Conservation (phyloP, 2,113 vertebrate genomes). For the Hippopotamus amphibius region DNA sequence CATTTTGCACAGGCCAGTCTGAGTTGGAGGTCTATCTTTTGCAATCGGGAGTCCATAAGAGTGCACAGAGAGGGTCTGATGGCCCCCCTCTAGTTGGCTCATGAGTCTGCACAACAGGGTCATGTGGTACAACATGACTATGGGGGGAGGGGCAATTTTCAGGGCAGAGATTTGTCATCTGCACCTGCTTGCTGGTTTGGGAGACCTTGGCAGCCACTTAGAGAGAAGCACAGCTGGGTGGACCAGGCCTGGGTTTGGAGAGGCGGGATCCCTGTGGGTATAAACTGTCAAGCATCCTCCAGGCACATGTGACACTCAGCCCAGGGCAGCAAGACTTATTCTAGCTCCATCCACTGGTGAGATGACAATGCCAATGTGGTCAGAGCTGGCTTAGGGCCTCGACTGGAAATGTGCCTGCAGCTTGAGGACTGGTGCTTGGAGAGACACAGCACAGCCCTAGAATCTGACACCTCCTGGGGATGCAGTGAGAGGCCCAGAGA, state of each 20-base stretch:
- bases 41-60: not conserved
- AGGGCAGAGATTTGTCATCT: not conserved
- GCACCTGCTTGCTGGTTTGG: not conserved
- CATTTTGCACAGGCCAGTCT: not conserved
- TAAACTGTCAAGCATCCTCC: not conserved
- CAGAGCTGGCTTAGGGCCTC: not conserved
- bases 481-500: not conserved
- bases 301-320: too few relatives aligned
- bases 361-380: not conserved
- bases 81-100: accelerated
- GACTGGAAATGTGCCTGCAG: not conserved
- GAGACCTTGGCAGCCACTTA: not conserved
- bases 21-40: not conserved
- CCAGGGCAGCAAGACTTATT: not conserved
- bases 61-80: not conserved
- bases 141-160: not conserved
- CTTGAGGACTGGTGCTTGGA: not conserved
- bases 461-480: not conserved
- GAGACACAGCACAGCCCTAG: not conserved
- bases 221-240: not conserved
- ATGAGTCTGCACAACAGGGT: accelerated
- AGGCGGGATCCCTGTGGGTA: not conserved
- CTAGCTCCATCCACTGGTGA: not conserved
- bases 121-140: not conserved
- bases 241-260: not conserved